phyloP scores from a whole-genome alignment of 2,113 vertebrate genomes.

The Thalassoma bifasciatum region DNA sequence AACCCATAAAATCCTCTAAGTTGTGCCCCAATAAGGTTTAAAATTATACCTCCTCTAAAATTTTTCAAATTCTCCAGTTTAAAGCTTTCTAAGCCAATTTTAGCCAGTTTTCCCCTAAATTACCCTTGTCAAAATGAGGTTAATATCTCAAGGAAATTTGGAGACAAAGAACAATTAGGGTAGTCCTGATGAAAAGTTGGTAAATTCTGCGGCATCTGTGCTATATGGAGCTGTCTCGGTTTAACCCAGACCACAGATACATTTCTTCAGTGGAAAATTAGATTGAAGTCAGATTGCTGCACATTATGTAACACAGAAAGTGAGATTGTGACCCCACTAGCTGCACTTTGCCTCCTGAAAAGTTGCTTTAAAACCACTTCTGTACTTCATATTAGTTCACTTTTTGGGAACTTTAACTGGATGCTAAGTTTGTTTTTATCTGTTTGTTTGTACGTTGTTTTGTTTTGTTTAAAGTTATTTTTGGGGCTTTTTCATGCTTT shows the following conservation, averaged over 20 bases:
- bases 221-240: background rate
- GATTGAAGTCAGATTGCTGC: too few species aligned
- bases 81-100: background rate
- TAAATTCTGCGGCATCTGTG: background rate
- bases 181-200: background rate
- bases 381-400: too few species aligned
- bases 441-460: too few species aligned
- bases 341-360: too few species aligned
- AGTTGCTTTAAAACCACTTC: too few species aligned
- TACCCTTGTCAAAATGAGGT: background rate
- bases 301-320: background rate
- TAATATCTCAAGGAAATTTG: background rate
- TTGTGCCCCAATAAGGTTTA: background rate
- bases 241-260: background rate
- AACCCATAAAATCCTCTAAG: background rate
- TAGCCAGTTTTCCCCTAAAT: background rate
- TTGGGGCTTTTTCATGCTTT: too few species aligned
- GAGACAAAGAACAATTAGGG: background rate
- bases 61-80: slow-evolving; percentile 10
- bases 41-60: background rate
- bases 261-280: background rate
- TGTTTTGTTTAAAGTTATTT: too few species aligned
- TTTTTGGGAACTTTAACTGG: too few species aligned
- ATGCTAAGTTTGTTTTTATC: too few species aligned
- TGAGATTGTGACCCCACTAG: too few species aligned